Evolutionary conservation across 2,113 vertebrate species (phyloP).

Genomic region (Phalacrocorax aristotelis): DNA sequence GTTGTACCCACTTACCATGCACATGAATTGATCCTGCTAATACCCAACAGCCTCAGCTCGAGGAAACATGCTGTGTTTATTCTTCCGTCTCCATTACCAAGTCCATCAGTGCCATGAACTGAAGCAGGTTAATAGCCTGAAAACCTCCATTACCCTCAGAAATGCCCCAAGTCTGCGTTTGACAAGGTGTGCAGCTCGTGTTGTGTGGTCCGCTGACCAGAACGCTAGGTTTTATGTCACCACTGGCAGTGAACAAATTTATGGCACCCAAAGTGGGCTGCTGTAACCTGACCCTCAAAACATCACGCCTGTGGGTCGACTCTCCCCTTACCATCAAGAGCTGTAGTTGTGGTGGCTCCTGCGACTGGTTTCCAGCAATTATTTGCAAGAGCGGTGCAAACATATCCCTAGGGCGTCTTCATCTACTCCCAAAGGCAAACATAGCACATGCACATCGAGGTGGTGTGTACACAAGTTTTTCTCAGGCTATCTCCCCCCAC

Average conservation of each 20-base stretch:
- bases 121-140: not conserved
- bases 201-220: not conserved
- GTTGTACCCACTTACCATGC: not conserved
- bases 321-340: not conserved
- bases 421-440: not conserved
- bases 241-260: not conserved
- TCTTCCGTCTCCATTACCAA: not conserved
- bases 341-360: not conserved
- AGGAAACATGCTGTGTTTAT: not conserved
- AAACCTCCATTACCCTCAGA: not conserved
- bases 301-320: rapidly evolving
- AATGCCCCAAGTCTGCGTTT: not conserved
- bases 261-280: not conserved
- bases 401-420: not conserved
- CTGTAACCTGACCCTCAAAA: not conserved
- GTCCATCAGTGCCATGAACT: not conserved
- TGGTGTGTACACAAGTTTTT: not conserved
- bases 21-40: not conserved
- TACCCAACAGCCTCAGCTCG: rapidly evolving
- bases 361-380: not conserved
- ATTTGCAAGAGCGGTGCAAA: not conserved
- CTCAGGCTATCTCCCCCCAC: not conserved
- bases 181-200: not conserved
- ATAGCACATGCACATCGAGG: not conserved
- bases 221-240: not conserved